Evolutionary conservation across 2,113 vertebrate species (phyloP), one percentile per base, ranked within the genome.

Genomic region (Hucho hucho): DNA sequence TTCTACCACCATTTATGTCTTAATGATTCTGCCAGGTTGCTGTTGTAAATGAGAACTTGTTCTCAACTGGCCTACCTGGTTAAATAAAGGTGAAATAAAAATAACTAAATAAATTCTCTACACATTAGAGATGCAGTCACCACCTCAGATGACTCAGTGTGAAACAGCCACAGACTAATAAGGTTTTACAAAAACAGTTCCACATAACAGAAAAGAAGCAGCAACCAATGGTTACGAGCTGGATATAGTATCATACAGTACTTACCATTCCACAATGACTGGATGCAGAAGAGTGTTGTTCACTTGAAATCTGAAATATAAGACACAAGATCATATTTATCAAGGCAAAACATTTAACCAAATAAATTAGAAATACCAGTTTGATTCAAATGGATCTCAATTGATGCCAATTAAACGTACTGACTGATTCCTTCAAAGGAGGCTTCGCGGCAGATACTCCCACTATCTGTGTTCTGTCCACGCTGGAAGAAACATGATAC

Each of bases 251-350:
- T 26, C n/a, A 29, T 3, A 59, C 20, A 26, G 26, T 72, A 94
- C 96, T 93, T 76, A 98, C 95, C 97, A 98, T 88, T 98, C 96
- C 64, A 96, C 94, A 26, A 97, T 97, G 85, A 97, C 95, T 4
- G 96, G 95, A 77, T 98, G 95, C 75, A 96, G 91, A 73, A 94
- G 84, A 29, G 83, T 92, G 84, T 97, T 98, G 89, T 97, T 96
- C 77, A 98, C 96, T 6, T 89, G 90, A 82, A 97, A 97, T 64
- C 96, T 98, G 83, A 24, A 69, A 72, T 78, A 74, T 37, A n/a
- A 43, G 69, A 0, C 61, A 67, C 12, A 73, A 61, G 4, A 71
- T 76, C 7, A 20, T 13, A 26, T 26, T 64, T 25, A 63, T 25
- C 53, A 56, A 56, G 53, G 16, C 2, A 56, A 13, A 61, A 61